These are phyloP conservation scores for Odontocolon sp. DNA, from an alignment of 2,888 invertebrate genomes.

Conservation along the genomic window DNA sequence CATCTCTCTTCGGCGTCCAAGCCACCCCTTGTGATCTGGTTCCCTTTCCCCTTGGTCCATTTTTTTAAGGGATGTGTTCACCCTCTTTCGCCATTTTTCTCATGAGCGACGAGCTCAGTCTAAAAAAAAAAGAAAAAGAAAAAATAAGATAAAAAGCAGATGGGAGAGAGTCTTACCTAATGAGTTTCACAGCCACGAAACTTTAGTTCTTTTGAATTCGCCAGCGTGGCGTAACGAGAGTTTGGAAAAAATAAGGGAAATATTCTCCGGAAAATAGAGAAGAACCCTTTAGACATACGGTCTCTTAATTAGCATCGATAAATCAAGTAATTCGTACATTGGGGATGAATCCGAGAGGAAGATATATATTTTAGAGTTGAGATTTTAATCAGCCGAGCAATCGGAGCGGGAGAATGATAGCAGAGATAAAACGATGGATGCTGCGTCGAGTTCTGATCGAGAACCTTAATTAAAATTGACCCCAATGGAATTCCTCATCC, in stretches of 20 bases:
- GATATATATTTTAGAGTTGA: conserved; percentile 28
- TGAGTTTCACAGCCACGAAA: conserved; percentile 52
- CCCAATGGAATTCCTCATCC: conserved; percentile 35
- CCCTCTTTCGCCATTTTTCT: conserved; percentile 49
- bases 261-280: conserved; percentile 37
- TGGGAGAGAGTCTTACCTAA: conserved; percentile 28
- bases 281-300: conserved; percentile 2
- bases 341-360: conserved; percentile 35
- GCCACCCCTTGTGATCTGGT: neutral
- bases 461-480: conserved; percentile 58
- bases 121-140: conserved; percentile 13
- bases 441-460: conserved; percentile 21
- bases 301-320: conserved; percentile 59
- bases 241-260: conserved; percentile 22
- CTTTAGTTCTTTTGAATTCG: conserved; percentile 22
- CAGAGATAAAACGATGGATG: neutral
- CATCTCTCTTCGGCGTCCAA: conserved; percentile 36
- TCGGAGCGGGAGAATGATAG: conserved; percentile 6
- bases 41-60: neutral
- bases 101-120: conserved; percentile 13
- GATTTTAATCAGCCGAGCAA: conserved; percentile 52
- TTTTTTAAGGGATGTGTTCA: conserved; percentile 37
- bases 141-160: conserved; percentile 1
- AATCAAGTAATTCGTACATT: conserved; percentile 60
- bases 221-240: conserved; percentile 39